Conservation (phyloP, 2,113 vertebrate genomes). For the Aepyceros melampus region DNA sequence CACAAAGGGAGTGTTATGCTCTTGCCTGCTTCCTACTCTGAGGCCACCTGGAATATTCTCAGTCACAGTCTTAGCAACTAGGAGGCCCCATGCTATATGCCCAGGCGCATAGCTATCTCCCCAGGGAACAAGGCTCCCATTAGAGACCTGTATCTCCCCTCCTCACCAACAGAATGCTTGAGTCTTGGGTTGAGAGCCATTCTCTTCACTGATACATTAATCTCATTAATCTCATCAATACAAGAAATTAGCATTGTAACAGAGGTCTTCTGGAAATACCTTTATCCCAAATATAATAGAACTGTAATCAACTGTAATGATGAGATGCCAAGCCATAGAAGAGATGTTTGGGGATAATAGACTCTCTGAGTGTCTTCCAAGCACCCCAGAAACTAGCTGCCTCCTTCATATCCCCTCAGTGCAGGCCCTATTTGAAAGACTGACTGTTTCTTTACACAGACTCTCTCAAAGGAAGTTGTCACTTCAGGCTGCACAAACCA, state of each 20-base stretch:
- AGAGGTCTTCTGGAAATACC: not conserved
- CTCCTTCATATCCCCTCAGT: not conserved
- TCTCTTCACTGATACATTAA: not conserved
- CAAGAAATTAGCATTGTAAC: constrained; percentile 7
- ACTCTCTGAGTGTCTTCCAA: not conserved
- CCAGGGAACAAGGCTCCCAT: not conserved
- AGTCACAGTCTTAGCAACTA: not conserved
- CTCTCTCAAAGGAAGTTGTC: constrained; percentile 81
- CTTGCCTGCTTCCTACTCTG: not conserved
- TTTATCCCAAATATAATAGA: not conserved
- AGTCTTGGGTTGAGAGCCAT: not conserved
- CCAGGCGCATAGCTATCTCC: not conserved
- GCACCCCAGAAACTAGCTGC: not conserved
- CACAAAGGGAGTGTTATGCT: not conserved
- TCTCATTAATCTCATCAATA: not conserved
- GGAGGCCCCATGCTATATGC: not conserved
- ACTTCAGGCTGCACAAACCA: constrained; percentile 80
- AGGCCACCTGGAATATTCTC: not conserved
- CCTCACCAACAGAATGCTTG: not conserved
- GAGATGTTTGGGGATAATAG: not conserved
- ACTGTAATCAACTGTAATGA: not conserved
- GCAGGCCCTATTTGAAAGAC: constrained; percentile 57
- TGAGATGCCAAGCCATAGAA: not conserved
- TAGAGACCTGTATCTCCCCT: not conserved
- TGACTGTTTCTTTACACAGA: constrained; percentile 73